Base-by-base conservation (phyloP, 2,113 vertebrate genomes). In the Pardalotus punctatus region DNA sequence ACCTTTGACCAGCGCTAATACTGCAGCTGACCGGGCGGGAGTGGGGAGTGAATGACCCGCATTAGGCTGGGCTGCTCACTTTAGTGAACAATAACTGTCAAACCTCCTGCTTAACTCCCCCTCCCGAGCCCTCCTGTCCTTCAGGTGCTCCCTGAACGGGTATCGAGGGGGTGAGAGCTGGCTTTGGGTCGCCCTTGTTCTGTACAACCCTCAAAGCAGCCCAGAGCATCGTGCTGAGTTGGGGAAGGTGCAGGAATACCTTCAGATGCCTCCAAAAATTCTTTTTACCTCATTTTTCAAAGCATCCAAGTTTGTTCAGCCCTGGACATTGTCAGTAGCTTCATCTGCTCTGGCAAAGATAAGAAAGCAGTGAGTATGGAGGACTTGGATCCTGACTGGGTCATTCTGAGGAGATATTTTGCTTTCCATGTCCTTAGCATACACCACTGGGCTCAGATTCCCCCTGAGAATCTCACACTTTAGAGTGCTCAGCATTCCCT, bases 1-100 rank as follows among this genome's bases (percentile, higher is more conserved):
- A 96, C 96, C 96, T 97, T 97, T 97, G 97, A 97, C 95, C 96
- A 96, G 91, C 51, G 47, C 90, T 97, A 96, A 97, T 95, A n/a
- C 82, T 50, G 90, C 89, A 86, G 91, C 93, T 97, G 96, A 96
- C 95, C 94, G 23, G 54, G 86, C 85, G 64, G 82, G 71, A 70
- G 85, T 10, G 80, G 20, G 62, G 85, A 92, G 81, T 82, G 93
- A 90, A 57, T 88, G 94, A 69, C 60, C 82, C 3, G 45, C 80
- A 93, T 96, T 94, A 93, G 96, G 93, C 90, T 84, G 21, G 53
- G 84, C 96, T 96, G 91, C 78, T 93, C 85, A 82, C 85, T 96
- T 97, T 53, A 88, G 90, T 7, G 10, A 76, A 66, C 79, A 78
- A 65, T 47, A n/a, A 28, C 90, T 95, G 94, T 92, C 96, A 93